Percentiles rank a stretch among this genome's conserved stretches.
These are phyloP conservation scores for Chaetops frenatus DNA, from an alignment of 2,113 vertebrate species.

Conservation along the genomic window DNA sequence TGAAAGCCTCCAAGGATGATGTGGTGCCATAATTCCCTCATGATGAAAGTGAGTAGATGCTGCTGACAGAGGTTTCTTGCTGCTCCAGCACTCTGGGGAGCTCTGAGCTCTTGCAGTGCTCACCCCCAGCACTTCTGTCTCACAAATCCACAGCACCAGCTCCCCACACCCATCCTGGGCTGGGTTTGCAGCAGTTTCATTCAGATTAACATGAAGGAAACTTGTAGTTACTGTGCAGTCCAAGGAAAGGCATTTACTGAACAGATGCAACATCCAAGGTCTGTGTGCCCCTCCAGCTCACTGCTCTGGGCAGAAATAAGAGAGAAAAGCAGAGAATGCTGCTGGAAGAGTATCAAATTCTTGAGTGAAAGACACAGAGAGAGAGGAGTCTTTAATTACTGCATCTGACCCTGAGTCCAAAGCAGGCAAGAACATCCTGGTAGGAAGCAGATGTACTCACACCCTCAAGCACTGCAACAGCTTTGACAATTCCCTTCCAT, in stretches of 20 bases:
- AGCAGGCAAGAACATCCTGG: not conserved
- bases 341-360: not conserved
- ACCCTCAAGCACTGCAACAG: not conserved
- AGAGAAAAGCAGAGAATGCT: not conserved
- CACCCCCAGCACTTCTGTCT: not conserved
- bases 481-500: not conserved
- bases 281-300: not conserved
- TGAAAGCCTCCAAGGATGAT: not conserved
- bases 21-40: not conserved
- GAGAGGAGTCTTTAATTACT: not conserved
- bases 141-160: not conserved
- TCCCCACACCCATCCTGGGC: accelerated
- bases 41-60: not conserved
- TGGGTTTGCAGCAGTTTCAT: not conserved
- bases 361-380: not conserved
- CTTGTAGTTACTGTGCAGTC: not conserved
- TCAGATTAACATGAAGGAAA: not conserved
- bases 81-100: not conserved
- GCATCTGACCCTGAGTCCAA: not conserved
- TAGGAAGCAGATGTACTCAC: constrained; percentile 18
- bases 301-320: not conserved
- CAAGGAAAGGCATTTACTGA: not conserved
- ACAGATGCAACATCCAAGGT: not conserved
- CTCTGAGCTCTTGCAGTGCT: not conserved
- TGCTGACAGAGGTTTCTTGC: not conserved